These are phyloP conservation scores for Myotis lucifugus DNA, from an alignment of 2,113 vertebrate species.

Conservation along the genomic window DNA sequence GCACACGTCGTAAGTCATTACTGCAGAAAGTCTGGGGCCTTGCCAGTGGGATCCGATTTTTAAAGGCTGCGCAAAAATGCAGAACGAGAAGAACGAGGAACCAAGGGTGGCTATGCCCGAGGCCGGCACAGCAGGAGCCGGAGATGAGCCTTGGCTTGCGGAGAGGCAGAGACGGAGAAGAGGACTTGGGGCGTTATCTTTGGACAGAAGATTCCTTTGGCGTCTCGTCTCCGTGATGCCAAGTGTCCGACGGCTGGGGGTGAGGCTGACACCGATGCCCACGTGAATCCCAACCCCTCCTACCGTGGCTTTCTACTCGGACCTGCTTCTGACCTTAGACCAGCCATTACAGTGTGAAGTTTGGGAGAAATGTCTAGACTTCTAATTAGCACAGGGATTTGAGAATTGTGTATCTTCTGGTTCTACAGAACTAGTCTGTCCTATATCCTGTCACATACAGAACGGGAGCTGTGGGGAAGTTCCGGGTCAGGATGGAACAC, in stretches of 20 bases:
- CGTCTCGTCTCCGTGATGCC: not conserved
- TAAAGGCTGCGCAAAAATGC: not conserved
- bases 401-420: not conserved
- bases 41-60: not conserved
- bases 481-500: not conserved
- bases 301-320: not conserved
- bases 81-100: not conserved
- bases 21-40: not conserved
- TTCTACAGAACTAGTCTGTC: not conserved
- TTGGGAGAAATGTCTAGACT: not conserved
- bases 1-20: not conserved
- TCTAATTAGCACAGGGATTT: not conserved
- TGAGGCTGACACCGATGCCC: not conserved
- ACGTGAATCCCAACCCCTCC: not conserved
- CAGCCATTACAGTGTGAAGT: not conserved
- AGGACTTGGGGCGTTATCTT: not conserved
- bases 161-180: not conserved
- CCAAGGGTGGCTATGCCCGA: fast-evolving
- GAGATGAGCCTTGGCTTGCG: not conserved
- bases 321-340: not conserved
- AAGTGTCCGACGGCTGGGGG: not conserved
- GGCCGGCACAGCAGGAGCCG: not conserved
- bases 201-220: not conserved
- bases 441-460: not conserved
- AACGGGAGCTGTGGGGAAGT: not conserved